Base-by-base conservation (phyloP, 1,140 invertebrate genomes). In the Lasaia peninsularis region DNA sequence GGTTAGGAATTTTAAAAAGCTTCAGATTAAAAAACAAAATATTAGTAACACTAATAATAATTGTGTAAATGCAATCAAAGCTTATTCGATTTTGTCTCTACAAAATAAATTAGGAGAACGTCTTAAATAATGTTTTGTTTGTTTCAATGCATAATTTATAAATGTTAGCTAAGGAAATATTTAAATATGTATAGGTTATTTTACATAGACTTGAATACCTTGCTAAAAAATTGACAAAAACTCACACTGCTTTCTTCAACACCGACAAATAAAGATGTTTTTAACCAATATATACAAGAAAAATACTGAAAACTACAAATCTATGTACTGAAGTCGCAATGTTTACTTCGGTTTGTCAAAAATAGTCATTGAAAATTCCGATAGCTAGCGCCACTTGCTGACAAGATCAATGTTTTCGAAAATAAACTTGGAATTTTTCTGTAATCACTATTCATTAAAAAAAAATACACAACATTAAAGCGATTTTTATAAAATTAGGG, bases 341-440 rank as follows among this genome's bases (percentile, higher is more conserved):
- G 65, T 78, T 78, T 72, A 75, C 68, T 67, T 68, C 48, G 34
- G 66, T 58, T 56, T 62, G 78, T 81, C 80, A 86, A 78, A 73
- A 50, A 63, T 62, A 70, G 58, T 85, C 75, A 18, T 32, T 61
- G 71, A 78, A 85, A 80, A 79, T 60, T 63, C 55, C 62, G 24
- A 60, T 71, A 86, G 82, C 66, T 74, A 71, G 71, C 78, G 74
- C 75, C 70, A 75, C 65, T 55, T 28, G 20, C 52, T 82, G 83
- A 86, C 83, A 75, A 71, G 72, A 86, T 77, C 78, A 79, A 84
- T 84, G 75, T 84, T 86, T 88, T 88, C 81, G 67, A 88, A 88
- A 86, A 86, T 86, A 86, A 88, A 88, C 81, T 86, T 65, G 62
- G 69, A 71, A 71, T 77, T 79, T 80, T 80, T 54, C 80, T 75